Conservation (phyloP, 1,140 invertebrate species). For the Papilio polyxenes region DNA sequence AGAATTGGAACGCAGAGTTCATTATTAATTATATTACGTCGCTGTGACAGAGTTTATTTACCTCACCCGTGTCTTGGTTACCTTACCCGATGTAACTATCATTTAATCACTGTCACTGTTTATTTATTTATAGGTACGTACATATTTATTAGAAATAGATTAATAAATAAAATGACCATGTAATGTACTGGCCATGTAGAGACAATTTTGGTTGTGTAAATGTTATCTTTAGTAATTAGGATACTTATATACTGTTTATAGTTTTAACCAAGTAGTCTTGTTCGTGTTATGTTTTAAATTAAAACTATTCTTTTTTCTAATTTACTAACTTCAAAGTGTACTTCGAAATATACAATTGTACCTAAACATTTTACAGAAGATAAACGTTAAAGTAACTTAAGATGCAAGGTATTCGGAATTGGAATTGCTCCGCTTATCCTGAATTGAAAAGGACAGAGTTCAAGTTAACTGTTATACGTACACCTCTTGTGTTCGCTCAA, state of each 20-base stretch:
- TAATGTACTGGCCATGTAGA: too few relatives aligned
- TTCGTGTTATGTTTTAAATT: background rate
- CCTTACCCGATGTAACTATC: slow-evolving; percentile 13
- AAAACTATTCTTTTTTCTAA: background rate
- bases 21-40: slow-evolving; percentile 55
- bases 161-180: too few relatives aligned
- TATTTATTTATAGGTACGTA: background rate
- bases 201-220: too few relatives aligned
- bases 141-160: background rate
- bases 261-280: background rate
- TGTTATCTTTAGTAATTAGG: too few relatives aligned
- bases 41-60: slow-evolving; percentile 43
- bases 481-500: slow-evolving; percentile 25
- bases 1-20: slow-evolving; percentile 43
- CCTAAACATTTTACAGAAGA: background rate
- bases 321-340: background rate
- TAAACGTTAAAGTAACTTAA: slow-evolving; percentile 6
- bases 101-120: slow-evolving; percentile 15
- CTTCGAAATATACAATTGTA: background rate
- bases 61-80: background rate
- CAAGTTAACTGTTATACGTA: slow-evolving; percentile 32
- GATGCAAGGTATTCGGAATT: background rate
- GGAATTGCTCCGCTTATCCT: slow-evolving; percentile 10
- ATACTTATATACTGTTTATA: too few relatives aligned
- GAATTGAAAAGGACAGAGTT: slow-evolving; percentile 26